A percentile compares a stretch with the other conserved stretches of the same genome.
phyloP scores from a whole-genome alignment of 2,797 vertebrate genomes.

The Helarctos malayanus region DNA sequence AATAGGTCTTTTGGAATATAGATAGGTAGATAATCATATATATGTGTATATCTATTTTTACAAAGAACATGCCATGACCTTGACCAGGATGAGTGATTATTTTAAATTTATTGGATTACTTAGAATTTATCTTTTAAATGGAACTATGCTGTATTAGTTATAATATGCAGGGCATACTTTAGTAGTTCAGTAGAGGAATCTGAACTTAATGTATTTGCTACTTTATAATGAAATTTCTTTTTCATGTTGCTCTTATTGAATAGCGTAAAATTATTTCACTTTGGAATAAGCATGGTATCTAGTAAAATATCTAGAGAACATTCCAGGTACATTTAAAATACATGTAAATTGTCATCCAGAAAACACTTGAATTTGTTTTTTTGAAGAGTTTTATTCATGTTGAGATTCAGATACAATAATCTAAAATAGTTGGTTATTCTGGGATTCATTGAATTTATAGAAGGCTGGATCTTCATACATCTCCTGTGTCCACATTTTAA shows the following conservation, averaged over 20 bases:
- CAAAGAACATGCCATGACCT: background rate
- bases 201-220: conserved; percentile 39
- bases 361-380: conserved; percentile 48
- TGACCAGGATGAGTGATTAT: background rate
- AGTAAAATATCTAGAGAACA: background rate
- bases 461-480: background rate
- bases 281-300: conserved; percentile 32
- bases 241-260: background rate
- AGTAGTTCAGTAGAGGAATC: conserved; percentile 7
- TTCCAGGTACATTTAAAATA: conserved; percentile 35
- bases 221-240: conserved; percentile 38
- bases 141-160: conserved; percentile 30
- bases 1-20: background rate
- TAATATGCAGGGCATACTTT: background rate
- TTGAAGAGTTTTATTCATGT: conserved; percentile 32
- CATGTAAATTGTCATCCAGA: conserved; percentile 44
- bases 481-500: background rate
- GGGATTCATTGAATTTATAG: background rate
- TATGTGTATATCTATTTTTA: background rate
- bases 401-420: conserved; percentile 20
- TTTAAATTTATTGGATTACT: conserved; percentile 5
- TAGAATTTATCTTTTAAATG: conserved; percentile 51
- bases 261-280: conserved; percentile 37
- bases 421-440: conserved; percentile 18
- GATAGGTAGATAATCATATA: background rate